Evolutionary conservation across 2,797 vertebrate species (phyloP).

Genomic region (Pachyuromys duprasi): DNA sequence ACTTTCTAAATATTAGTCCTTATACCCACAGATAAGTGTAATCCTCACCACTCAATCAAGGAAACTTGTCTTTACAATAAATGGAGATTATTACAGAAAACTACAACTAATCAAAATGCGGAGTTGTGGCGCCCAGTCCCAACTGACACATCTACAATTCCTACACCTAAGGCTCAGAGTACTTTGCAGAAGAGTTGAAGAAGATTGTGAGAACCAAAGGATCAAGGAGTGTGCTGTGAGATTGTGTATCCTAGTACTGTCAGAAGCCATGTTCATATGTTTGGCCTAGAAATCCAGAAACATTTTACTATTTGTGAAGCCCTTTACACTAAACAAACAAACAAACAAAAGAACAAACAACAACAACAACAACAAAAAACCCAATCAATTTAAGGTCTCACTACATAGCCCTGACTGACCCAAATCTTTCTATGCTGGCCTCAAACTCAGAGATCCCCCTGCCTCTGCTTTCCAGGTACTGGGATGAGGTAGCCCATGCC

Average conservation of each 20-base stretch:
- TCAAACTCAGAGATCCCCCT: neutral
- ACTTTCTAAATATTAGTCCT: too few species aligned
- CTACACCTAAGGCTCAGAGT: neutral
- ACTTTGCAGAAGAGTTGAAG: neutral
- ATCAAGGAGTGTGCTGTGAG: neutral
- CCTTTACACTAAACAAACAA: neutral
- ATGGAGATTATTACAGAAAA: too few species aligned
- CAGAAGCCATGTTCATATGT: neutral
- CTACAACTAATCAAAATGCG: neutral
- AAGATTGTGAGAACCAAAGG: neutral
- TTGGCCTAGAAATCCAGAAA: neutral
- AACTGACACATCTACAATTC: neutral
- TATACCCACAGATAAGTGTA: too few species aligned
- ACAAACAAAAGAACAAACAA: too few species aligned
- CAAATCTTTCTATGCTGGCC: neutral
- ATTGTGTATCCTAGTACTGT: neutral
- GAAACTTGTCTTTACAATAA: too few species aligned
- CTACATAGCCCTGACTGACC: neutral
- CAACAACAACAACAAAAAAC: too few species aligned
- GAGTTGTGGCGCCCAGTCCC: neutral
- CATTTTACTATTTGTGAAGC: neutral
- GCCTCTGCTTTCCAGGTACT: neutral
- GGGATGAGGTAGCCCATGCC: neutral
- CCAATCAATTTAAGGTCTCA: neutral
- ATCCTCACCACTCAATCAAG: too few species aligned